Percentiles rank a stretch among this genome's conserved stretches.
Evolutionary conservation across 2,797 vertebrate species (phyloP).

Genomic region (Erpetoichthys calabaricus): DNA sequence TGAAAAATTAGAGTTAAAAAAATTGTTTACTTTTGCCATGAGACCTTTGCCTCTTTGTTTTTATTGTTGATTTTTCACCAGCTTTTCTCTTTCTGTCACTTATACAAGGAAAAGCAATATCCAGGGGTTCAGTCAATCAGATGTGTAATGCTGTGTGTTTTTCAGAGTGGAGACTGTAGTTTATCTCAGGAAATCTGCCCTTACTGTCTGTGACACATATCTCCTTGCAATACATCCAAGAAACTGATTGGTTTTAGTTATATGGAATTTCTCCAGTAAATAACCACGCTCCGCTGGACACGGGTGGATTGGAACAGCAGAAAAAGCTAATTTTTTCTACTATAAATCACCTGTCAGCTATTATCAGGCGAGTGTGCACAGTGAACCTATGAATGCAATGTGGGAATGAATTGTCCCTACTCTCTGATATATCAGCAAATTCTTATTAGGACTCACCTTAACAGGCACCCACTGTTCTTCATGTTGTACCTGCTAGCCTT

Average conservation of each 20-base stretch:
- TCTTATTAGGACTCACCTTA: constrained; percentile 7
- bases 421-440: constrained; percentile 9
- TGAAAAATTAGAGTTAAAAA: constrained; percentile 2
- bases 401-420: constrained; percentile 2
- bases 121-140: neutral
- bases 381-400: constrained; percentile 7
- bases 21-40: constrained; percentile 9
- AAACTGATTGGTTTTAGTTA: constrained; percentile 12
- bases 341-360: constrained; percentile 23
- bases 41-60: constrained; percentile 3
- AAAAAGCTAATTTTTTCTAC: constrained; percentile 15
- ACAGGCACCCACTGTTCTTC: constrained; percentile 7
- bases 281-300: constrained; percentile 12
- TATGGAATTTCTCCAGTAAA: constrained; percentile 20
- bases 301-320: constrained; percentile 13
- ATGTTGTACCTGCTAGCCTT: neutral
- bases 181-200: constrained; percentile 7
- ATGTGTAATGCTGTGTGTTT: neutral
- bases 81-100: too few species aligned
- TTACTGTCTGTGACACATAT: constrained; percentile 10
- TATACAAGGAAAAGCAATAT: neutral
- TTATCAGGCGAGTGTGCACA: constrained; percentile 16
- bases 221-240: neutral
- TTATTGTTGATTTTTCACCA: neutral
- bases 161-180: constrained; percentile 2